Conservation (phyloP, 2,888 invertebrate species). For the Cacoxenus indagator region DNA sequence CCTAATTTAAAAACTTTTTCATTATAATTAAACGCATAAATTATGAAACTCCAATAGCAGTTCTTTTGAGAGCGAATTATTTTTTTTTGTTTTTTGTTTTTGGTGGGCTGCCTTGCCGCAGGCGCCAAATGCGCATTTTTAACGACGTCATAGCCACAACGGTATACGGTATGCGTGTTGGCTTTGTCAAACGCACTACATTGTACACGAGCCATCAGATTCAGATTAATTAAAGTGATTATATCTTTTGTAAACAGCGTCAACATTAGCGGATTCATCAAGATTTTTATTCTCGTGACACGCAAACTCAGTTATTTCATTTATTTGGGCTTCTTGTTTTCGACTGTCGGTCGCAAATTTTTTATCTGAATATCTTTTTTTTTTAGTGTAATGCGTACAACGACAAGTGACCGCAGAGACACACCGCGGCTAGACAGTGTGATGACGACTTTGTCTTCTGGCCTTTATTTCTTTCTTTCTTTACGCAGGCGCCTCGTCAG, state of each 20-base stretch:
- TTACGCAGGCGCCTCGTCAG: not conserved
- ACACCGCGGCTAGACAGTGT: not conserved
- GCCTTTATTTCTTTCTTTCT: not conserved
- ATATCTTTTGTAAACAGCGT: slow-evolving; percentile 5
- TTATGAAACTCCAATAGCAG: not conserved
- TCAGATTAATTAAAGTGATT: slow-evolving; percentile 6
- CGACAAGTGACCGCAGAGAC: not conserved
- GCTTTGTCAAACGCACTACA: not conserved
- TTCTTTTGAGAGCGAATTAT: slow-evolving; percentile 1
- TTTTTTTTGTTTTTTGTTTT: not conserved
- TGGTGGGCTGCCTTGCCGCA: slow-evolving; percentile 1
- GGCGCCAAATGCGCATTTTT: not conserved
- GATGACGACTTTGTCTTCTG: not conserved
- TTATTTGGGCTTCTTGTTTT: not conserved
- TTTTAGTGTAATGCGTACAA: slow-evolving; percentile 2
- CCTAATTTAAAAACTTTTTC: not conserved
- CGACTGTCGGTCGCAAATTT: not conserved
- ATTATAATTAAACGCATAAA: not conserved
- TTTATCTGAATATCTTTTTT: not conserved
- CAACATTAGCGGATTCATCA: not conserved
- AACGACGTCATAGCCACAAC: not conserved
- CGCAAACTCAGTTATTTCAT: not conserved
- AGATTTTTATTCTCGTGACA: not conserved
- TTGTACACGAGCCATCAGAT: not conserved
- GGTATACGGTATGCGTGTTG: too few species aligned